A percentile compares a stretch with the other conserved stretches of the same genome.
Evolutionary conservation across 1,140 invertebrate genomes (phyloP).

Genomic region (Drosophila willistoni): DNA sequence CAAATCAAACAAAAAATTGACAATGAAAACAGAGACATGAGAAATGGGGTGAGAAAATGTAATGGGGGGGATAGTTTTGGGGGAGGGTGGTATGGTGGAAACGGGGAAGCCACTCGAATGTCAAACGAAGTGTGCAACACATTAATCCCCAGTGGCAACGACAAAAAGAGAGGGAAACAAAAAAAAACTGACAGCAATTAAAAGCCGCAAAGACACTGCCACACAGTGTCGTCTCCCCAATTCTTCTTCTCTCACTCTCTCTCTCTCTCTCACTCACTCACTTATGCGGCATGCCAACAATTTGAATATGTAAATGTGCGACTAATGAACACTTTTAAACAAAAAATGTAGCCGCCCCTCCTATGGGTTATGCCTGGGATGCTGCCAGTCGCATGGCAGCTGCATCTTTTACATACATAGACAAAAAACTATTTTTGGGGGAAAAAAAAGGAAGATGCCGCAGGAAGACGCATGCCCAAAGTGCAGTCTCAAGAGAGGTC

Average conservation of each 20-base stretch:
- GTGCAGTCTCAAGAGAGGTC: conserved; percentile 42
- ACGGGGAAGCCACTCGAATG: conserved; percentile 57
- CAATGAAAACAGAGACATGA: conserved; percentile 42
- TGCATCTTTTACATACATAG: conserved; percentile 39
- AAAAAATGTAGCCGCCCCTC: conserved; percentile 61
- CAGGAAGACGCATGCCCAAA: conserved; percentile 41
- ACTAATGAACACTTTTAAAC: conserved; percentile 79
- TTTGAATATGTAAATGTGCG: conserved; percentile 82
- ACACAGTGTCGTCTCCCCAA: background rate
- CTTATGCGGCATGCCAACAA: conserved; percentile 57
- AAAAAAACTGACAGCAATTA: conserved; percentile 65
- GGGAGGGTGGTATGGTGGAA: conserved; percentile 2
- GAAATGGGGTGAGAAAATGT: conserved; percentile 18
- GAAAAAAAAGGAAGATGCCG: conserved; percentile 16
- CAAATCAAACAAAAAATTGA: conserved; percentile 75
- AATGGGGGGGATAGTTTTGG: conserved; percentile 22
- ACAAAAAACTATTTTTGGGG: conserved; percentile 42
- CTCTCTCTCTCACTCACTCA: conserved; percentile 3
- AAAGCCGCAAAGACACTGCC: conserved; percentile 73
- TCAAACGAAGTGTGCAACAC: conserved; percentile 79
- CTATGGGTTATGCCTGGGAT: conserved; percentile 29
- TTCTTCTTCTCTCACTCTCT: conserved; percentile 1
- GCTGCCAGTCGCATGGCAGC: conserved; percentile 61
- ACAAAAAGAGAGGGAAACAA: background rate
- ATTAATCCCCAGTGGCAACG: conserved; percentile 62